These are phyloP conservation scores for Desoria tigrina DNA, from an alignment of 2,888 invertebrate genomes.

Conservation along the genomic window DNA sequence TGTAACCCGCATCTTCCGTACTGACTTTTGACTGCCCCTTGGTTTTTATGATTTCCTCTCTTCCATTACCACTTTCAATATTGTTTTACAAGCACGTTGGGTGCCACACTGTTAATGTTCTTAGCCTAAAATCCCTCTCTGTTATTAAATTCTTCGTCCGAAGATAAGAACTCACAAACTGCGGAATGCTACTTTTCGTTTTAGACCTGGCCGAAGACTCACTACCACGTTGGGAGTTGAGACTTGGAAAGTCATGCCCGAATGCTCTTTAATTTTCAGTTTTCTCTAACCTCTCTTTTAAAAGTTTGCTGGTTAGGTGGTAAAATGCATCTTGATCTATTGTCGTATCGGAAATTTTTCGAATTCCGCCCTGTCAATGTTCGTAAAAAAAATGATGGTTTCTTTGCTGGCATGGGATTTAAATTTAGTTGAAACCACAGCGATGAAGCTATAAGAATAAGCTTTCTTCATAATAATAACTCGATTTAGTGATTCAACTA, in stretches of 20 bases:
- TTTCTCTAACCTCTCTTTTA: neutral
- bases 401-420: no score
- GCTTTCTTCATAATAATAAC: no score
- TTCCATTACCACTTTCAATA: constrained; percentile 17
- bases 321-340: neutral
- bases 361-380: no score
- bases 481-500: no score
- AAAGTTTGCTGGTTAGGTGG: constrained; percentile 3
- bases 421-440: no score
- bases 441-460: no score
- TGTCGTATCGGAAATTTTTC: neutral
- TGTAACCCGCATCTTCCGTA: no score
- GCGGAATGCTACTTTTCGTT: constrained; percentile 12
- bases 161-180: constrained; percentile 8
- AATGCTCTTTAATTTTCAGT: neutral
- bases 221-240: neutral
- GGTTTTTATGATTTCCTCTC: constrained; percentile 2
- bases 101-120: constrained; percentile 15
- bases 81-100: constrained; percentile 16
- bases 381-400: no score
- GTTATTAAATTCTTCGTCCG: constrained; percentile 13
- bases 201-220: neutral
- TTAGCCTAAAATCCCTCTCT: constrained; percentile 2
- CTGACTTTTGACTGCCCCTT: no score
- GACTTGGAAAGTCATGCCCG: constrained; percentile 1